Evolutionary conservation across 2,888 invertebrate species (phyloP).

Genomic region (Exephanes ischioxanthus): DNA sequence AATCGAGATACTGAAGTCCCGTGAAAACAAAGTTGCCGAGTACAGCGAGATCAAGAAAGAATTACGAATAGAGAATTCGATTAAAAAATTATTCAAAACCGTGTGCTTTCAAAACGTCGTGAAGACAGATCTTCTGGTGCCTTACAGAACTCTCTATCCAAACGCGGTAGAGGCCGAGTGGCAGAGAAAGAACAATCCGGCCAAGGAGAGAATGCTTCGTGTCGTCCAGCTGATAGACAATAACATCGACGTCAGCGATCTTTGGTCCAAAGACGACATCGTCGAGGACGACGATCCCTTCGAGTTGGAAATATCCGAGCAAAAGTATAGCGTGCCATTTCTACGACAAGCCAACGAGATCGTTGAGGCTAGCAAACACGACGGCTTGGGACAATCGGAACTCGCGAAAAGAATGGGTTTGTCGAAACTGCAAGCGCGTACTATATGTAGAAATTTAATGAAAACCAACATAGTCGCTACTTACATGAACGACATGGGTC

Average conservation of each 20-base stretch:
- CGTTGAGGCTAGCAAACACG: slow-evolving; percentile 85
- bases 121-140: slow-evolving; percentile 85
- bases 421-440: slow-evolving; percentile 85
- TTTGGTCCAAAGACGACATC: slow-evolving; percentile 85
- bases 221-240: slow-evolving; percentile 87
- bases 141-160: slow-evolving; percentile 87
- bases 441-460: slow-evolving; percentile 85
- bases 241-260: slow-evolving; percentile 85
- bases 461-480: slow-evolving; percentile 84
- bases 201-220: slow-evolving; percentile 86
- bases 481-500: slow-evolving; percentile 86
- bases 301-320: slow-evolving; percentile 77
- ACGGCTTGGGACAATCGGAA: slow-evolving; percentile 86
- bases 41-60: slow-evolving; percentile 85
- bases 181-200: slow-evolving; percentile 84
- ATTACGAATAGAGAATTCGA: slow-evolving; percentile 84
- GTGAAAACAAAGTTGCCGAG: slow-evolving; percentile 86
- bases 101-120: slow-evolving; percentile 86
- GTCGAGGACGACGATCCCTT: slow-evolving; percentile 83
- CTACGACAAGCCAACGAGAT: slow-evolving; percentile 86
- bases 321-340: slow-evolving; percentile 78
- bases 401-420: slow-evolving; percentile 83
- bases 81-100: slow-evolving; percentile 86
- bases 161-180: slow-evolving; percentile 86
- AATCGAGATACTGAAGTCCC: slow-evolving; percentile 86